phyloP scores from a whole-genome alignment of 1,140 invertebrate species.

The Leptinotarsa texana region DNA sequence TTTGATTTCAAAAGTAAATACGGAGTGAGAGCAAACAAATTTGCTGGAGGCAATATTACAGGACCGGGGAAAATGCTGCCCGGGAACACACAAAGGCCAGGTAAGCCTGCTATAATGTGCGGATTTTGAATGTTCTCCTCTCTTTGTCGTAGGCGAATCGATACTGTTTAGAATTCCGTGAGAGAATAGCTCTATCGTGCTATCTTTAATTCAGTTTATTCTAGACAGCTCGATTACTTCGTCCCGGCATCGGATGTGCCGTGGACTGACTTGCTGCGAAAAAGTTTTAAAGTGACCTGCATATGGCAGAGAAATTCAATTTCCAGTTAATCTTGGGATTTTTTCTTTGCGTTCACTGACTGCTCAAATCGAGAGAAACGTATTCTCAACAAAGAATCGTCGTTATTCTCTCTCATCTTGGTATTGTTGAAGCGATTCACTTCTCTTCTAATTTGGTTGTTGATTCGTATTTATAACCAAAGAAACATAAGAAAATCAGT shows the following conservation, averaged over 20 bases:
- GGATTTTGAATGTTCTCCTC: conserved; percentile 6
- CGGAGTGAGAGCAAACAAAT: conserved; percentile 28
- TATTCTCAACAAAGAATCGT: background rate
- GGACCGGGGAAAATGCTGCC: background rate
- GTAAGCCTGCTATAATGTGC: conserved; percentile 20
- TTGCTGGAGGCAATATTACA: conserved; percentile 22
- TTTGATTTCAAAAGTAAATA: conserved; percentile 30
- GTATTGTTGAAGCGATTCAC: too few relatives aligned
- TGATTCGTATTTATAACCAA: too few relatives aligned
- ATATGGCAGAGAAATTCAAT: conserved; percentile 19
- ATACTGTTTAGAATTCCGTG: conserved; percentile 30
- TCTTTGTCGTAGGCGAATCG: conserved; percentile 3
- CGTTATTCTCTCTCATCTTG: too few relatives aligned
- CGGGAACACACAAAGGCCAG: conserved; percentile 2
- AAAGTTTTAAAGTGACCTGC: conserved; percentile 22
- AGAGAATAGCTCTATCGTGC: conserved; percentile 28
- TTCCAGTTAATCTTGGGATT: conserved; percentile 5
- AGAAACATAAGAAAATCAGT: too few relatives aligned
- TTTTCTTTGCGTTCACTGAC: background rate
- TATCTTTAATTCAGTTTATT: conserved; percentile 29
- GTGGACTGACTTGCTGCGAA: conserved; percentile 3
- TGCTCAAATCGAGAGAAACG: background rate
- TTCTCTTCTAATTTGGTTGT: too few relatives aligned
- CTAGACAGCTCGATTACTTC: conserved; percentile 27
- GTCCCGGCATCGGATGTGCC: background rate